Percentiles rank a stretch among this genome's conserved stretches.
phyloP scores from a whole-genome alignment of 1,140 invertebrate species.

The Drosophila leontia region DNA sequence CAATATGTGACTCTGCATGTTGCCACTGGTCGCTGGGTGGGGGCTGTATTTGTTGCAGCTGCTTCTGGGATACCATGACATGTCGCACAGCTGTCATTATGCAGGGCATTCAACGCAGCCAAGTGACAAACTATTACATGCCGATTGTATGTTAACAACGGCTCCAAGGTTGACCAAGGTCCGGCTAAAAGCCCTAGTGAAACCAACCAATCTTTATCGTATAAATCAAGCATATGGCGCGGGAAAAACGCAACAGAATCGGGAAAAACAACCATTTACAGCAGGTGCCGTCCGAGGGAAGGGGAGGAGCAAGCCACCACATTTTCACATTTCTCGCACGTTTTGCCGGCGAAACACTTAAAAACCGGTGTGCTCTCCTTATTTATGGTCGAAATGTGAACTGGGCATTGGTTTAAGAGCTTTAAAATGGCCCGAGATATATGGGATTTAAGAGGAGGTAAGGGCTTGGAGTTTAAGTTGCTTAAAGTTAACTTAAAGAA shows the following conservation, averaged over 20 bases:
- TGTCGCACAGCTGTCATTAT: constrained; percentile 75
- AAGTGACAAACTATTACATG: constrained; percentile 66
- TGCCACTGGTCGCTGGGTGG: constrained; percentile 8
- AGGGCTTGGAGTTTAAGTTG: too few relatives aligned
- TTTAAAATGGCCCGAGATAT: constrained; percentile 21
- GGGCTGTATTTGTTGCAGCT: constrained; percentile 34
- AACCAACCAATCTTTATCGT: constrained; percentile 27
- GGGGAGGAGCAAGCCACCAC: not conserved
- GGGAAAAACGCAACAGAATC: not conserved
- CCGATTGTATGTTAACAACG: constrained; percentile 56
- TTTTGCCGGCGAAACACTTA: constrained; percentile 57
- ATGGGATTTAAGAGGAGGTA: not conserved
- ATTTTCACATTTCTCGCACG: constrained; percentile 54
- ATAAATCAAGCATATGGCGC: constrained; percentile 64
- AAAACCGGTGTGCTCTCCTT: constrained; percentile 44
- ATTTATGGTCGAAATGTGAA: constrained; percentile 69
- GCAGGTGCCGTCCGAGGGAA: constrained; percentile 45
- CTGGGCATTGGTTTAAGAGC: constrained; percentile 47
- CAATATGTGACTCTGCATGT: constrained; percentile 64
- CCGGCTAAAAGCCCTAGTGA: not conserved
- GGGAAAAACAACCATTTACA: constrained; percentile 36
- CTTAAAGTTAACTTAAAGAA: not conserved
- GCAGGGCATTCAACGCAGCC: constrained; percentile 37
- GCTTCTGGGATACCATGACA: constrained; percentile 54
- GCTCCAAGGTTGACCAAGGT: constrained; percentile 30